A percentile compares a stretch with the other conserved stretches of the same genome.
Evolutionary conservation across 2,888 invertebrate genomes (phyloP).

Genomic region (Oligia latruncula): DNA sequence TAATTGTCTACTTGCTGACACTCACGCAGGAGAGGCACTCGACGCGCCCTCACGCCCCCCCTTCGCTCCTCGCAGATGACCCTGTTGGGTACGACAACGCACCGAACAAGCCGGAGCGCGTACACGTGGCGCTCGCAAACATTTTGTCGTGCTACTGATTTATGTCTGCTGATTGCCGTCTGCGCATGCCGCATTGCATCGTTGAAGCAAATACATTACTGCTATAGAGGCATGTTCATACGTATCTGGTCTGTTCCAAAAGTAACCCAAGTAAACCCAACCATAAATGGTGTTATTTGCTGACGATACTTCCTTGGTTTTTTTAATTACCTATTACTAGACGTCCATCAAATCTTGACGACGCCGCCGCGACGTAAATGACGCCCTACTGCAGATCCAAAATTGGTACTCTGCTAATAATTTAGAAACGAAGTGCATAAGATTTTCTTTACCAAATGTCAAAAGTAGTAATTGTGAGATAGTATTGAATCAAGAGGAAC

Average conservation of each 20-base stretch:
- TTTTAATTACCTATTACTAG: too few relatives aligned
- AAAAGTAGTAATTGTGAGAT: too few relatives aligned
- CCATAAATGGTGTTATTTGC: too few relatives aligned
- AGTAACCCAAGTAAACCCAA: too few relatives aligned
- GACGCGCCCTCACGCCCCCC: slow-evolving; percentile 10
- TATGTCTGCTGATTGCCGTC: not conserved
- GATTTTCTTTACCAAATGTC: too few relatives aligned
- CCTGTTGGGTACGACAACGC: slow-evolving; percentile 7
- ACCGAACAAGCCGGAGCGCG: slow-evolving; percentile 1
- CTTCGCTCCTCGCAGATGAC: slow-evolving; percentile 12
- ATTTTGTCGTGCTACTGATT: slow-evolving; percentile 24
- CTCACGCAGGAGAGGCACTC: slow-evolving; percentile 39
- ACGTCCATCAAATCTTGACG: too few relatives aligned
- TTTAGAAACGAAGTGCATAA: too few relatives aligned
- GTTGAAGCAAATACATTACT: not conserved
- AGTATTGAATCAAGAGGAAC: too few relatives aligned
- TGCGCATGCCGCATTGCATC: not conserved
- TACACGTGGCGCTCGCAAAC: slow-evolving; percentile 20
- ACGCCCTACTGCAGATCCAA: too few relatives aligned
- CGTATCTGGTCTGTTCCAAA: not conserved
- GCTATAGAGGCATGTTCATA: not conserved
- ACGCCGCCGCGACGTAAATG: too few relatives aligned
- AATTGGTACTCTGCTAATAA: too few relatives aligned
- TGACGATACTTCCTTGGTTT: too few relatives aligned
- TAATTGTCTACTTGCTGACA: slow-evolving; percentile 70